Conservation (phyloP, 2,797 vertebrate genomes). For the Huso huso region DNA sequence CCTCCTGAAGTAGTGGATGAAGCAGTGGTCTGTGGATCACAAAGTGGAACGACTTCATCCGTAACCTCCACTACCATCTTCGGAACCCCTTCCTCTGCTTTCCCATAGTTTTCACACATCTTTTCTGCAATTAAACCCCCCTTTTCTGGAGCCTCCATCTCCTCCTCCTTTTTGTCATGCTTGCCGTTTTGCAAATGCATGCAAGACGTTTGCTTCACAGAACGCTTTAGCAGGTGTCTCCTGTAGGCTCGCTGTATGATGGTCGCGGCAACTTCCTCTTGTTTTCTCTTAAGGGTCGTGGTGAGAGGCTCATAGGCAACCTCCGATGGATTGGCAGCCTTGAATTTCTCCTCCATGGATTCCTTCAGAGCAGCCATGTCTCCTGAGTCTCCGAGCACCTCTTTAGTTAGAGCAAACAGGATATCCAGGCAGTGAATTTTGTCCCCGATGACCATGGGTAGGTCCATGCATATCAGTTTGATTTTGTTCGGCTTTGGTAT, state of each 20-base stretch:
- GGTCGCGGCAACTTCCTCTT: conserved; percentile 72
- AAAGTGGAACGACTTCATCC: conserved; percentile 56
- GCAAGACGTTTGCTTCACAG: conserved; percentile 75
- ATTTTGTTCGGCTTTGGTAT: conserved; percentile 87
- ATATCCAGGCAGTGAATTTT: conserved; percentile 92
- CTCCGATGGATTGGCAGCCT: conserved; percentile 81
- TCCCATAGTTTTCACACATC: conserved; percentile 72
- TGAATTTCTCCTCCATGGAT: conserved; percentile 88
- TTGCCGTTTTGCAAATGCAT: conserved; percentile 61
- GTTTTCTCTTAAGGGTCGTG: conserved; percentile 85
- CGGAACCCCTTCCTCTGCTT: conserved; percentile 29
- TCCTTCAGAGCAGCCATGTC: conserved; percentile 88
- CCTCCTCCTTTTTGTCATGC: conserved; percentile 22
- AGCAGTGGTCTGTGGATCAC: conserved; percentile 35
- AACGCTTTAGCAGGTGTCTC: conserved; percentile 72
- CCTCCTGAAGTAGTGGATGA: conserved; percentile 22
- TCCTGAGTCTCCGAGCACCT: conserved; percentile 85
- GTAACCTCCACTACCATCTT: conserved; percentile 58
- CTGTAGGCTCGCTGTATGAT: conserved; percentile 85
- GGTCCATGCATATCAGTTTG: conserved; percentile 78
- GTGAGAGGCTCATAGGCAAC: conserved; percentile 86
- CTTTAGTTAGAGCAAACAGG: conserved; percentile 82
- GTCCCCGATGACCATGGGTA: conserved; percentile 86
- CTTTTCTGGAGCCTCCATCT: conserved; percentile 61
- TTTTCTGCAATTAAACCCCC: conserved; percentile 73